Conservation (phyloP, 2,113 vertebrate genomes). For the Periophthalmus modestus region DNA sequence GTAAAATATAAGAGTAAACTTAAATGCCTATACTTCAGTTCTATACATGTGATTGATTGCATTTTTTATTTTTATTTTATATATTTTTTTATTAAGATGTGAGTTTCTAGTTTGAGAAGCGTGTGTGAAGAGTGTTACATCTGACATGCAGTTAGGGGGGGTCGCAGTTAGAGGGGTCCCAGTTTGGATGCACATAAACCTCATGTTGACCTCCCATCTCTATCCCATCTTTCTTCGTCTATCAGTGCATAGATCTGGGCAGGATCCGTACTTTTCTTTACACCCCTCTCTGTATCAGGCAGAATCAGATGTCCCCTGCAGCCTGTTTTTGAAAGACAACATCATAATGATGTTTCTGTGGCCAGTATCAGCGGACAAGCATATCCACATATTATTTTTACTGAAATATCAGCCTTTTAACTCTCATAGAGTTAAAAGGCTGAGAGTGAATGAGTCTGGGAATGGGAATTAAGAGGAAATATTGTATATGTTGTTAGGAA, state of each 20-base stretch:
- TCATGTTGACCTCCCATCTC: constrained; percentile 42
- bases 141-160: constrained; percentile 12
- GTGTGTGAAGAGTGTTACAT: background rate
- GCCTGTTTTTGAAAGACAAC: constrained; percentile 15
- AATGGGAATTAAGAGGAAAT: no score
- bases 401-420: no score
- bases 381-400: no score
- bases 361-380: background rate
- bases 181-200: constrained; percentile 34
- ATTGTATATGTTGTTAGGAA: no score
- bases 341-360: background rate
- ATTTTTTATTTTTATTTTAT: no score
- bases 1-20: no score
- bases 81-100: background rate
- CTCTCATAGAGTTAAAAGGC: no score
- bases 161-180: constrained; percentile 17
- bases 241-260: constrained; percentile 20
- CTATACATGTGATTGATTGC: background rate
- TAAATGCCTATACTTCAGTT: no score
- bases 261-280: constrained; percentile 16
- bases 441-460: no score
- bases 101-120: background rate
- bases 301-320: constrained; percentile 19
- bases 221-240: constrained; percentile 48
- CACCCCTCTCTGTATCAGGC: constrained; percentile 19